Conservation (phyloP, 2,888 invertebrate species). For the Deilephila porcellus region DNA sequence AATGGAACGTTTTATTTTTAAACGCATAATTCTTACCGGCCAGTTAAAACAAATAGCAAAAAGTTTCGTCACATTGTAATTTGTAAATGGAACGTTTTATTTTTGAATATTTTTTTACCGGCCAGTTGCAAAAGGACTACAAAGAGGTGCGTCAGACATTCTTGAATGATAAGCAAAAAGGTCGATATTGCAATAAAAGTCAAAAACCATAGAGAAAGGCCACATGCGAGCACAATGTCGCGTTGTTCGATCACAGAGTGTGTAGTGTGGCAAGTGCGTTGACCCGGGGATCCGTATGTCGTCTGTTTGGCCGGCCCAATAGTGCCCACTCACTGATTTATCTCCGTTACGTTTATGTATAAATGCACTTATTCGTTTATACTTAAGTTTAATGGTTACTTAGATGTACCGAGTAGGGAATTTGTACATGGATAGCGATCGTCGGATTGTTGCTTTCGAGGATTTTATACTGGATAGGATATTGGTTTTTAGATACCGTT, state of each 20-base stretch:
- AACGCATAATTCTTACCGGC: no score
- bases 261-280: slow-evolving; percentile 14
- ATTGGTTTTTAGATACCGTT: no score
- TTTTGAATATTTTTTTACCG: neutral
- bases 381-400: slow-evolving; percentile 8
- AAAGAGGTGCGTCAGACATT: no score
- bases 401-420: no score
- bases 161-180: neutral
- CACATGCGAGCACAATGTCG: slow-evolving; percentile 20
- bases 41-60: no score
- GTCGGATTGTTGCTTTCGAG: no score
- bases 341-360: slow-evolving; percentile 14
- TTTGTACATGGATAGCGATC: no score
- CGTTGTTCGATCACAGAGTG: slow-evolving; percentile 15
- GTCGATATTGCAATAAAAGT: slow-evolving; percentile 2
- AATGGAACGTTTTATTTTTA: no score
- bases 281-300: slow-evolving; percentile 13
- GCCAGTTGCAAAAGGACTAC: no score
- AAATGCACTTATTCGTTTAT: neutral
- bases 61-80: no score
- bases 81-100: no score
- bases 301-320: slow-evolving; percentile 13
- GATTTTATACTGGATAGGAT: no score
- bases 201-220: slow-evolving; percentile 10
- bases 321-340: slow-evolving; percentile 26